A percentile compares a stretch with the other conserved stretches of the same genome.
Conservation (phyloP, 2,888 invertebrate species). For the Cantharis rufa region DNA sequence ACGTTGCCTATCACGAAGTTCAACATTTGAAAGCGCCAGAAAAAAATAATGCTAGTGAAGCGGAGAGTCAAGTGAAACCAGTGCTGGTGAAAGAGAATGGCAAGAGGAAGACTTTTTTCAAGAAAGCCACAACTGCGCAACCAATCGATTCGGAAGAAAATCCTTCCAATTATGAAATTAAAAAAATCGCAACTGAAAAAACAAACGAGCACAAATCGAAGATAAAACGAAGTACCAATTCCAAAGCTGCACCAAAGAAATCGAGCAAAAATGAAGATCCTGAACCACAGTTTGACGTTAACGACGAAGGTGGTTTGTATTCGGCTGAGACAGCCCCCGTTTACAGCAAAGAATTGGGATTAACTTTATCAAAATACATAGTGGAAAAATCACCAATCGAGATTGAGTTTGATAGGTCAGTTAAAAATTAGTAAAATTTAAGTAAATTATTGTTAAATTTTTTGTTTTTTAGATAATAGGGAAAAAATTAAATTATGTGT, state of each 20-base stretch:
- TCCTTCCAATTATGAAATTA: conserved; percentile 28
- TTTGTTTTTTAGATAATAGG: background rate
- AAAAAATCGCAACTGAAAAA: conserved; percentile 11
- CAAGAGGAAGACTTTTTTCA: conserved; percentile 10
- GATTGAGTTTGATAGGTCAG: conserved; percentile 64
- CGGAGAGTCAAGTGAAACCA: conserved; percentile 42
- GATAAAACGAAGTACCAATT: background rate
- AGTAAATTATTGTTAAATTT: background rate
- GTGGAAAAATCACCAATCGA: conserved; percentile 70
- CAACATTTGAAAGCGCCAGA: conserved; percentile 63
- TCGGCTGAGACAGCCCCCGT: conserved; percentile 69
- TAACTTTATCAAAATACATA: conserved; percentile 71
- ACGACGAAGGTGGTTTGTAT: conserved; percentile 64
- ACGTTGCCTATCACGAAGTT: conserved; percentile 69
- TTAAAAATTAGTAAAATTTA: conserved; percentile 35
- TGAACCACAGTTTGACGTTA: conserved; percentile 57
- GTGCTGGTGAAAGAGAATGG: conserved; percentile 50
- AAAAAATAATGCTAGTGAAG: conserved; percentile 44
- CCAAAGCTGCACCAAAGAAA: conserved; percentile 22
- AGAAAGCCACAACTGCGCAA: conserved; percentile 15
- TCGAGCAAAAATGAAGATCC: conserved; percentile 38
- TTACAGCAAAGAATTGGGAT: conserved; percentile 66
- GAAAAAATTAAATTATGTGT: background rate
- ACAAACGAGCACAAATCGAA: background rate
- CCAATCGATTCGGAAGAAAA: conserved; percentile 25